Conservation (phyloP, 2,888 invertebrate species). For the Drosophila dives region DNA sequence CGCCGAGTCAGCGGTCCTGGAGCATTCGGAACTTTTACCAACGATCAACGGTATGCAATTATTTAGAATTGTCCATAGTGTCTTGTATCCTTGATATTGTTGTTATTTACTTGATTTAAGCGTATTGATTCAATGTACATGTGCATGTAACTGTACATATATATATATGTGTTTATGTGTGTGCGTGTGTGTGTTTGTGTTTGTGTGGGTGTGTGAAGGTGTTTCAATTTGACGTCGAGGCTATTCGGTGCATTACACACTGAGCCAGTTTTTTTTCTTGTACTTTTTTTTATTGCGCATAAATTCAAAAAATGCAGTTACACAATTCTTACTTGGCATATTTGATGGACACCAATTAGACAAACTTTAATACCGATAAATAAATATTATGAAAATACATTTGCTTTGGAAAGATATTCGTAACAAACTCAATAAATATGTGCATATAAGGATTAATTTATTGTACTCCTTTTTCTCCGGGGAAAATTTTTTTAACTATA, state of each 20-base stretch:
- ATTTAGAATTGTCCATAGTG: slow-evolving; percentile 28
- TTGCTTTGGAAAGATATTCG: background rate
- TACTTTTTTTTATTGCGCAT: background rate
- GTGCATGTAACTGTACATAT: slow-evolving; percentile 21
- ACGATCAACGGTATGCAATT: slow-evolving; percentile 83
- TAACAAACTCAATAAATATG: background rate
- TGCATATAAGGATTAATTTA: background rate
- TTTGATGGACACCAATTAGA: background rate
- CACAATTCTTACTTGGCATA: background rate
- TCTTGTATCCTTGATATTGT: slow-evolving; percentile 36
- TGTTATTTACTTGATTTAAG: slow-evolving; percentile 37
- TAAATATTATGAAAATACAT: background rate
- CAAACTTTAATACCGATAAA: background rate
- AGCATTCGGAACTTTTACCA: slow-evolving; percentile 84
- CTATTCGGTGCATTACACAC: slow-evolving; percentile 7
- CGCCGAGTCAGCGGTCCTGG: slow-evolving; percentile 85
- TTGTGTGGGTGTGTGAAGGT: slow-evolving; percentile 15
- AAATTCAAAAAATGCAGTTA: background rate
- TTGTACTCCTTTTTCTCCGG: too few species aligned
- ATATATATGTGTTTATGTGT: background rate
- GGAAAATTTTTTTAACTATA: background rate
- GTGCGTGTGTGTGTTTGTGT: background rate
- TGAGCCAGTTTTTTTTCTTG: background rate
- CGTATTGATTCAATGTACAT: slow-evolving; percentile 26
- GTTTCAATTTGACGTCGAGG: slow-evolving; percentile 47